Base-by-base conservation (phyloP, 2,888 invertebrate genomes). In the Hedychridium roseum region DNA sequence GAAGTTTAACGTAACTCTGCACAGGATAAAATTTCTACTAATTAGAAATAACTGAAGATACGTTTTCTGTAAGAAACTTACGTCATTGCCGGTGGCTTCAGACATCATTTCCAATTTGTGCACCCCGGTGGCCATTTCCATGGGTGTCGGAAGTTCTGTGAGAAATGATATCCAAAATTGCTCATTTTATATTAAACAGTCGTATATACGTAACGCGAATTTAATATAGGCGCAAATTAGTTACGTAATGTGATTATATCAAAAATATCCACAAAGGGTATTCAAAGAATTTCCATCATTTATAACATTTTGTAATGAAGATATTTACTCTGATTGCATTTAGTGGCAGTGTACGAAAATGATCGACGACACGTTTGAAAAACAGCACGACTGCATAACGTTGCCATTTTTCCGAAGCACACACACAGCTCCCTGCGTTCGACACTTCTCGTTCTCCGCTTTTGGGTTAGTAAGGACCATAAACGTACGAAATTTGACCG, bases 121-220 rank as follows among this genome's bases (percentile, higher is more conserved):
- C 60, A 94, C 77, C 67, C 97, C 97, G 20, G 96, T 96, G 16
- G 96, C 92, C 77, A 94, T 93, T 73, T 97, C 97, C 71, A 96
- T 60, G 18, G 94, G 91, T 75, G 96, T 94, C 36, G 92, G 6
- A 72, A 78, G 21, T 1, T 9, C 54, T 9, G 34, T 17, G n/a
- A 35, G 17, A 23, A 30, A 38, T 17, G n/a, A 31, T 28, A 21
- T 2, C 12, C 23, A n/a, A 34, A 17, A n/a, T 6, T 20, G 14
- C 3, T 12, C 7, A 12, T 4, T 27, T 27, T n/a, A 5, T 15
- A 20, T 7, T 15, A 28, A 4, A 7, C 17, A 32, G 14, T 21
- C n/a, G 20, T 18, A 7, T 1, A 40, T 3, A 26, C 14, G 9
- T 34, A 16, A 36, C 1, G 32, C 15, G 27, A 43, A 28, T 18